Percentiles rank a stretch among this genome's conserved stretches.
Conservation (phyloP, 2,113 vertebrate species). For the Rhinogobius similis region DNA sequence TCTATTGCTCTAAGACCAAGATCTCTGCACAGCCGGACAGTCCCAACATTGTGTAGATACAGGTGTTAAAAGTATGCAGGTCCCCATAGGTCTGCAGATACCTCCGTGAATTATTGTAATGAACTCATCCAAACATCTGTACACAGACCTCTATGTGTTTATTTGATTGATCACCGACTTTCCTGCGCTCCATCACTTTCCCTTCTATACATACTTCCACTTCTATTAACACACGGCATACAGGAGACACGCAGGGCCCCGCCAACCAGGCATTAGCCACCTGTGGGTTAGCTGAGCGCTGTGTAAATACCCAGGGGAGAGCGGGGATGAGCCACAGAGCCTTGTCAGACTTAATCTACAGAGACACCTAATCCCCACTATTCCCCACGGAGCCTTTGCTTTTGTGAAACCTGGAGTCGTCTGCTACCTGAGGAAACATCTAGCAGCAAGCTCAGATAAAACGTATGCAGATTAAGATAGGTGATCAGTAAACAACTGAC, state of each 20-base stretch:
- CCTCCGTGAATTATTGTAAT: constrained; percentile 13
- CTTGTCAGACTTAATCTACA: constrained; percentile 59
- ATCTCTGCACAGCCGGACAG: no score
- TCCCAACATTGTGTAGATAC: neutral
- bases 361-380: constrained; percentile 68
- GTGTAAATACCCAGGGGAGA: constrained; percentile 65
- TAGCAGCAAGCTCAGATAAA: constrained; percentile 8
- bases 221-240: constrained; percentile 44
- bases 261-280: constrained; percentile 61
- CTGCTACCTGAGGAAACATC: constrained; percentile 38
- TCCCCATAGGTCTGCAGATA: neutral
- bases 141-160: constrained; percentile 54
- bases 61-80: neutral
- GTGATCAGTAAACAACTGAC: neutral
- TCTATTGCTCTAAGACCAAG: no score
- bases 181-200: constrained; percentile 38
- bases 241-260: constrained; percentile 27
- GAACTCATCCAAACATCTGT: constrained; percentile 36
- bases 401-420: constrained; percentile 43
- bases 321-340: constrained; percentile 59
- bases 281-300: constrained; percentile 65
- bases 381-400: constrained; percentile 53
- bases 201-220: constrained; percentile 15
- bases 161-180: constrained; percentile 61
- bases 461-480: neutral